Conservation (phyloP, 2,888 invertebrate genomes). For the Caenorhabditis panamensis region DNA sequence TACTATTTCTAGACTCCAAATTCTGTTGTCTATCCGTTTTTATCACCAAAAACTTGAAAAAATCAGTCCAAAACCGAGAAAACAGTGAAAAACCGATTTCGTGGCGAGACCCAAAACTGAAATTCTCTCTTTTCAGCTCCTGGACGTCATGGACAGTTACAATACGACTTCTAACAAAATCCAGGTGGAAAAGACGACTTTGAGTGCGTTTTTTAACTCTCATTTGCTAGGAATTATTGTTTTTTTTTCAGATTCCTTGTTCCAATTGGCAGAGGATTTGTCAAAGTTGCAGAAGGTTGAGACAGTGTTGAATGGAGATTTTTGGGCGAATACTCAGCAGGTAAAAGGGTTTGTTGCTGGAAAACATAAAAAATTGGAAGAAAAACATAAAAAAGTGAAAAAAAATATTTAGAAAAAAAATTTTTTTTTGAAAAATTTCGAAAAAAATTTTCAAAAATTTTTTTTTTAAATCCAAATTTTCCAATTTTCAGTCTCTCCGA, state of each 20-base stretch:
- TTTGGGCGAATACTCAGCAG: conserved; percentile 63
- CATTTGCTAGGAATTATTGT: too few relatives aligned
- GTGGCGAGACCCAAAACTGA: too few relatives aligned
- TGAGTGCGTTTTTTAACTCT: conserved; percentile 28
- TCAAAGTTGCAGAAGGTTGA: conserved; percentile 44
- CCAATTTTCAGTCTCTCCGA: conserved; percentile 50
- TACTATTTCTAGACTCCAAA: too few relatives aligned
- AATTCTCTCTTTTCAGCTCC: conserved; percentile 33
- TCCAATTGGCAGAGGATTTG: conserved; percentile 57
- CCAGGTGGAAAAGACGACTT: conserved; percentile 2
- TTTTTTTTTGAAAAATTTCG: neutral
- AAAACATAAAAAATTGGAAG: too few relatives aligned
- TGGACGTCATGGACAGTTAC: conserved; percentile 45
- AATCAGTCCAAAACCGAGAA: too few relatives aligned
- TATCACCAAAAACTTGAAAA: too few relatives aligned
- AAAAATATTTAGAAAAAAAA: too few relatives aligned
- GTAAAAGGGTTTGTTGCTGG: conserved; percentile 30
- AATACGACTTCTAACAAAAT: conserved; percentile 15
- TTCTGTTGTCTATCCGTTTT: too few relatives aligned
- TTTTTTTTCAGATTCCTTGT: conserved; percentile 54
- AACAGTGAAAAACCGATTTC: too few relatives aligned
- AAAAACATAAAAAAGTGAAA: too few relatives aligned
- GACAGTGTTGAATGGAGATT: conserved; percentile 48
- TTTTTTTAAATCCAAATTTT: too few relatives aligned
- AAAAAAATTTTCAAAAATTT: too few relatives aligned